Percentiles rank a stretch among this genome's conserved stretches.
phyloP scores from a whole-genome alignment of 2,888 invertebrate genomes.

The Hecatera dysodea region DNA sequence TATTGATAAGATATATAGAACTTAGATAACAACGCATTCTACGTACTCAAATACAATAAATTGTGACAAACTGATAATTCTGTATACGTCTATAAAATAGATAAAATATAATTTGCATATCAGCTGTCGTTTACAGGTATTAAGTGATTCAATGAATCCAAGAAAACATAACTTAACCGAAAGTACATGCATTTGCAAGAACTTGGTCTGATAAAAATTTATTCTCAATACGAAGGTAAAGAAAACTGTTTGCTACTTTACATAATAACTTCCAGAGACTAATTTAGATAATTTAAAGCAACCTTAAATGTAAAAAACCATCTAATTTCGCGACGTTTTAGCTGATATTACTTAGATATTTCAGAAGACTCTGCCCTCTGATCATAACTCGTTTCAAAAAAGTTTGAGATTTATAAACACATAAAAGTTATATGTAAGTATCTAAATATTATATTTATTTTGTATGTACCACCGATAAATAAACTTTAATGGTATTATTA shows the following conservation, averaged over 20 bases:
- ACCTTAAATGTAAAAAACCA: too few relatives aligned
- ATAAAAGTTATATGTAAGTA: too few relatives aligned
- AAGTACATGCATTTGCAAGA: neutral
- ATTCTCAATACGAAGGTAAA: neutral
- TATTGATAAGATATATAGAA: constrained; percentile 26
- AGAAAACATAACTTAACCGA: constrained; percentile 6
- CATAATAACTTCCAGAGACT: too few relatives aligned
- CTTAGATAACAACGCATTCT: constrained; percentile 2
- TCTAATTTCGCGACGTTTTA: too few relatives aligned
- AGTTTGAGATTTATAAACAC: too few relatives aligned
- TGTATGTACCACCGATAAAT: too few relatives aligned
- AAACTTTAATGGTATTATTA: too few relatives aligned
- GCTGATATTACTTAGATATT: too few relatives aligned
- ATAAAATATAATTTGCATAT: constrained; percentile 4
- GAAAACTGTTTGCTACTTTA: neutral
- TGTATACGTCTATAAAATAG: neutral
- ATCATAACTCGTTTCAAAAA: too few relatives aligned
- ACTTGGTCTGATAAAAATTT: neutral
- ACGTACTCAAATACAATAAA: constrained; percentile 12
- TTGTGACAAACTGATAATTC: constrained; percentile 24
- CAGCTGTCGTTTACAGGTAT: neutral
- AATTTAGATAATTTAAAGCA: too few relatives aligned
- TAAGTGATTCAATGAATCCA: neutral
- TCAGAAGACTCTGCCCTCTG: too few relatives aligned
- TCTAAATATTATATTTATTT: too few relatives aligned